Base-by-base conservation (phyloP, 1,140 invertebrate genomes). In the Heliconius himera region DNA sequence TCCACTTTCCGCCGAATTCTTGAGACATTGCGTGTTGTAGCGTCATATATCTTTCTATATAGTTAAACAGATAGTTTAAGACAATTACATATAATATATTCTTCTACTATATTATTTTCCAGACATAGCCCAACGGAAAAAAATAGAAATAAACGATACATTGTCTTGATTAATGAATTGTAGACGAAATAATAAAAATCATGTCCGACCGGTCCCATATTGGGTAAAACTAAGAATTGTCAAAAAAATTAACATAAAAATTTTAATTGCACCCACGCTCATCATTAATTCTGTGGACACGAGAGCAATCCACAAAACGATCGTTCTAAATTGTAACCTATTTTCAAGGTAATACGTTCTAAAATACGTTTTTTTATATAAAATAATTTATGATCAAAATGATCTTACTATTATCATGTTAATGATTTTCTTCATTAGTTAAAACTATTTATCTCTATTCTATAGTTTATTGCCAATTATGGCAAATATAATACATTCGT, bases 161-260 rank as follows among this genome's bases (percentile, higher is more conserved):
- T 87, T 89, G 80, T 91, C 87, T 89, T 87, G 85, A 85, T 90
- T 88, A 88, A 91, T 90, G 88, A 91, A 91, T 91, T 90, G 90
- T 90, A 89, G 87, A 91, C 84, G 77, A 84, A 46, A 75, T 75
- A 72, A 83, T 83, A 89, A 87, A 88, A 85, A 79, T 81, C 88
- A 77, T 80, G 87, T 87, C 70, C 3, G 80, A 91, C 91, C 87
- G 87, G 91, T 93, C 82, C 79, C 81, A 82, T 82, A 81, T 82
- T 83, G 82, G 46, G 81, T 81, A 78, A 81, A 77, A 80, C 81
- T 74, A 79, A 79, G n/a, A 80, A 78, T 81, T 77, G 78, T 85
- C 60, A 79, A 71, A n/a, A 46, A 51, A 72, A 92, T 93, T 92
- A 92, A 90, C 91, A 93, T 93, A 93, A 93, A 88, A 87, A 92